phyloP scores from a whole-genome alignment of 1,140 invertebrate species.

The Spodoptera frugiperda region DNA sequence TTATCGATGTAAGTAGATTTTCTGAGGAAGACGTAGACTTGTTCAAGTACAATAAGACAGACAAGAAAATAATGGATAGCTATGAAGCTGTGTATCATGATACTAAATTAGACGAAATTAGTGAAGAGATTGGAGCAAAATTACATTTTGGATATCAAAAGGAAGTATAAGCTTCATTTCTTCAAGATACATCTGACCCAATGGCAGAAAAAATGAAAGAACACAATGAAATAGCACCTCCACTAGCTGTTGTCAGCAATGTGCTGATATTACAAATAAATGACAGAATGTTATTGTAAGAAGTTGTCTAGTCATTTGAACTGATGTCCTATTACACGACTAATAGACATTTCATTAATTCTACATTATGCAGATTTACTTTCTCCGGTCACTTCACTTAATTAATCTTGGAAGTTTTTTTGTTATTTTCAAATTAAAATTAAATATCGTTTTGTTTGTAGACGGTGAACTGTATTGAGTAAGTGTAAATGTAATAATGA shows the following conservation, averaged over 20 bases:
- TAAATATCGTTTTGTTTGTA: constrained; percentile 9
- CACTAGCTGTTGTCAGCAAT: neutral
- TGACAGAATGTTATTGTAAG: neutral
- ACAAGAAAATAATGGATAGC: no score
- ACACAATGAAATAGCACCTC: neutral
- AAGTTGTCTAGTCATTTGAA: constrained; percentile 8
- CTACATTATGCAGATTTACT: constrained; percentile 53
- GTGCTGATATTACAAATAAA: constrained; percentile 6
- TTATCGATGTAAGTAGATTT: constrained; percentile 1
- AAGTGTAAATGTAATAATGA: neutral
- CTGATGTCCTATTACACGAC: constrained; percentile 35
- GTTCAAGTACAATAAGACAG: no score
- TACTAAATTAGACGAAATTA: no score
- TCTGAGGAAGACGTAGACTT: neutral
- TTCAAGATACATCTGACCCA: no score
- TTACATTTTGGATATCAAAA: no score
- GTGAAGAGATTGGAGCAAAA: no score
- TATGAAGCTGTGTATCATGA: neutral
- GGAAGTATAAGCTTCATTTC: no score
- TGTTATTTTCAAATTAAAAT: constrained; percentile 35
- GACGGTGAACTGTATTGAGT: neutral
- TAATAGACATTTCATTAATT: constrained; percentile 57
- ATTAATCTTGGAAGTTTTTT: constrained; percentile 43
- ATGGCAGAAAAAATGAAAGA: neutral
- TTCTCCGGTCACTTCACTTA: constrained; percentile 48